Base-by-base conservation (phyloP, 2,888 invertebrate genomes). In the Ophraella communa region DNA sequence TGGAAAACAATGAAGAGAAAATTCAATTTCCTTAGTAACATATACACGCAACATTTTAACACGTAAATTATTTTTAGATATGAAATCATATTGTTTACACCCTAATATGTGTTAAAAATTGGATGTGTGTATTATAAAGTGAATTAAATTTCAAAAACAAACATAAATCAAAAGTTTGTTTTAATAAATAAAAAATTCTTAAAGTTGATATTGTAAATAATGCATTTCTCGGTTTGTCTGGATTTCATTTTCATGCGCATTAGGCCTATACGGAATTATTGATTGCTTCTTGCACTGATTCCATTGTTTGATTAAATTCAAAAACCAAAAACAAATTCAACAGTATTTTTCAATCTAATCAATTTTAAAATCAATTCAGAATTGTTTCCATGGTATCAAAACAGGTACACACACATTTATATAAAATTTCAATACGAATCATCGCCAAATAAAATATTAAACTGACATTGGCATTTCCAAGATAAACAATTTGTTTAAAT, bases 221-320 rank as follows among this genome's bases (percentile, higher is more conserved):
- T 35, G 35, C 35, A 39, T 3, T 39, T 14, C 21, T 11, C n/a
- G 1, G 27, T 27, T 3, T 17, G 8, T 17, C n/a, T 8, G 49
- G 17, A 27, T 27, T 7, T 27, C 44, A 7, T 35, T 17, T 23
- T 23, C 47, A 57, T 57, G 57, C 57, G 57, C 57, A 57, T 33
- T 47, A 35, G 47, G 33, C 47, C 47, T 47, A n/a, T n/a, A 27
- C 5, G 7, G 51, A 27, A 44, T 30, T 60, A 60, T 60, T 44
- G 60, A 60, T 60, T 47, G 21, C 17, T 23, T n/a, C 42, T 30
- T 30, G 8, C n/a, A 49, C 7, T 27, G 30, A 18, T 52, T 21
- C 52, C 60, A 52, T 60, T 60, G 60, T 60, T 60, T 52, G 53
- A 20, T 30, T 20, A 60, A 60, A 49, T 44, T 17, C 49, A 56